A percentile compares a stretch with the other conserved stretches of the same genome.
Evolutionary conservation across 2,113 vertebrate genomes (phyloP).

Genomic region (Aix galericulata): DNA sequence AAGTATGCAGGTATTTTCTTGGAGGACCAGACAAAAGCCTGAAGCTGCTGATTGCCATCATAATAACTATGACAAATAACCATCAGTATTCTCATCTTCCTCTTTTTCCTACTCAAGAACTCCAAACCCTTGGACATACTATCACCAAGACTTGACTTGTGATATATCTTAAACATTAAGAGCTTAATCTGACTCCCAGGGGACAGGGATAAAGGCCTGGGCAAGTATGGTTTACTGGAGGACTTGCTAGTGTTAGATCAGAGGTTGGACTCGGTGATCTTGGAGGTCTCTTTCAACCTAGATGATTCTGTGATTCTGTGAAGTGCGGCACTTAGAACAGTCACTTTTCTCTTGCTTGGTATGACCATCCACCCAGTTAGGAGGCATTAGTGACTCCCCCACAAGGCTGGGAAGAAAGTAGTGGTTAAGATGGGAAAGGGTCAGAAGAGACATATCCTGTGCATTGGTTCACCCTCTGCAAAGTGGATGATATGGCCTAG

Average conservation of each 20-base stretch:
- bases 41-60: background rate
- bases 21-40: background rate
- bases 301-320: no score
- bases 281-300: no score
- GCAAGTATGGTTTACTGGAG: background rate
- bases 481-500: background rate
- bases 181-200: background rate
- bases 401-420: background rate
- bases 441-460: background rate
- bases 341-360: background rate
- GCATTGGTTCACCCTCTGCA: rapidly evolving
- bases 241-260: no score
- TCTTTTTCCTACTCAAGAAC: background rate
- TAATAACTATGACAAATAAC: background rate
- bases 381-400: background rate
- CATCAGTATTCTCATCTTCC: background rate
- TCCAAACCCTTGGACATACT: background rate
- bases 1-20: background rate
- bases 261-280: no score
- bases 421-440: background rate
- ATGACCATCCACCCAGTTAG: background rate
- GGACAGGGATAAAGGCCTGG: background rate
- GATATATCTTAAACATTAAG: background rate
- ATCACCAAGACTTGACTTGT: background rate
- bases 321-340: background rate